Conservation (phyloP, 2,113 vertebrate species). For the Eretmochelys imbricata region DNA sequence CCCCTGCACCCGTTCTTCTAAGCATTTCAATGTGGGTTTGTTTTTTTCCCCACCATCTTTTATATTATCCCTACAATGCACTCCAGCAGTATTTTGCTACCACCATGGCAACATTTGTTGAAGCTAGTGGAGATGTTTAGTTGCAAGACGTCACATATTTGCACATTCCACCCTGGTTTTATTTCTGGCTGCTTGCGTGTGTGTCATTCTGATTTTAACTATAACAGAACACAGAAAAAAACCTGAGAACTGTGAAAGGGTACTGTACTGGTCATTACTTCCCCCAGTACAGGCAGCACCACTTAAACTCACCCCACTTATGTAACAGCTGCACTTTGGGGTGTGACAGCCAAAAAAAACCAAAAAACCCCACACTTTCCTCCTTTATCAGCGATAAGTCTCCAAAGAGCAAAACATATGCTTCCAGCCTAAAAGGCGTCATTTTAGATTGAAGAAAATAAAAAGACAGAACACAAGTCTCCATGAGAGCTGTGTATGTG, state of each 20-base stretch:
- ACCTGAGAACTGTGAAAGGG: not conserved
- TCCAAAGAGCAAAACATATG: not conserved
- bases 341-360: not conserved
- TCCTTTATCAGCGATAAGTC: not conserved
- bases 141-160: conserved; percentile 2
- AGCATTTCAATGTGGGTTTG: not conserved
- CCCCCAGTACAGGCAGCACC: not conserved
- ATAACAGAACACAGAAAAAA: not conserved
- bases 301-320: not conserved
- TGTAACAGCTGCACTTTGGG: not conserved
- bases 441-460: not conserved
- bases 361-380: not conserved
- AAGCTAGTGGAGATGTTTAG: not conserved
- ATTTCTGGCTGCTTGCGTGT: not conserved
- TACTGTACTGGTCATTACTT: not conserved
- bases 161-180: not conserved
- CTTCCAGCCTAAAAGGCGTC: not conserved
- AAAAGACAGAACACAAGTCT: not conserved
- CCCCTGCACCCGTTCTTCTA: rapidly evolving
- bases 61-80: not conserved
- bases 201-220: not conserved
- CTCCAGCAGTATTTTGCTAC: not conserved
- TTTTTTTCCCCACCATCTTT: not conserved
- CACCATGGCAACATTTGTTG: not conserved
- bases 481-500: not conserved